Percentiles rank a stretch among this genome's conserved stretches.
phyloP scores from a whole-genome alignment of 1,140 invertebrate species.

The Trichogramma pretiosum region DNA sequence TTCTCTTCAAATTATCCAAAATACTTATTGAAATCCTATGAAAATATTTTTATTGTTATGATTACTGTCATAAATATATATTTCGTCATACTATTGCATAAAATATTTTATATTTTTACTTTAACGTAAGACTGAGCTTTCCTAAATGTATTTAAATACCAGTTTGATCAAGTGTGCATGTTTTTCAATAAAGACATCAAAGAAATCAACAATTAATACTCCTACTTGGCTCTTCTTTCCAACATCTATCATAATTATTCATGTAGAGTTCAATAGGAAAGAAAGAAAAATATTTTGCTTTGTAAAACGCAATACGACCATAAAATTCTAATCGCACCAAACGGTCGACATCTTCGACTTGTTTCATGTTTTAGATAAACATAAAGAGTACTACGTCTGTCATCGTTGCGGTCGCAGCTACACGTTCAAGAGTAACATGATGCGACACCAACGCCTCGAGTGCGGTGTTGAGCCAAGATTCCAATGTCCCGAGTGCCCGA shows the following conservation, averaged over 20 bases:
- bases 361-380: slow-evolving; percentile 25
- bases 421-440: slow-evolving; percentile 38
- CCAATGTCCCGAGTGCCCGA: slow-evolving; percentile 43
- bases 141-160: too few species aligned
- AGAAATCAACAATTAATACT: too few species aligned
- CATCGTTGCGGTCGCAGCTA: slow-evolving; percentile 40
- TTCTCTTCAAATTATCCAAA: neutral
- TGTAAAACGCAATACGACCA: too few species aligned
- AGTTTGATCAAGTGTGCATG: too few species aligned
- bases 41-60: neutral
- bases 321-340: too few species aligned
- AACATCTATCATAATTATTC: too few species aligned
- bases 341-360: neutral
- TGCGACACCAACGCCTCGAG: slow-evolving; percentile 45
- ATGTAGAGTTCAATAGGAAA: too few species aligned
- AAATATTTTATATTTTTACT: neutral
- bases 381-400: slow-evolving; percentile 28
- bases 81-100: slow-evolving; percentile 1
- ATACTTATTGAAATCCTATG: neutral
- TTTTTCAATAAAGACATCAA: too few species aligned
- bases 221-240: too few species aligned
- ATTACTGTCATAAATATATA: neutral
- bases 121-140: too few species aligned
- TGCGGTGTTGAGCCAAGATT: slow-evolving; percentile 50
- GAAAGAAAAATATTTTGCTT: too few species aligned